Conservation (phyloP, 2,113 vertebrate genomes). For the Lethenteron camtschaticum region DNA sequence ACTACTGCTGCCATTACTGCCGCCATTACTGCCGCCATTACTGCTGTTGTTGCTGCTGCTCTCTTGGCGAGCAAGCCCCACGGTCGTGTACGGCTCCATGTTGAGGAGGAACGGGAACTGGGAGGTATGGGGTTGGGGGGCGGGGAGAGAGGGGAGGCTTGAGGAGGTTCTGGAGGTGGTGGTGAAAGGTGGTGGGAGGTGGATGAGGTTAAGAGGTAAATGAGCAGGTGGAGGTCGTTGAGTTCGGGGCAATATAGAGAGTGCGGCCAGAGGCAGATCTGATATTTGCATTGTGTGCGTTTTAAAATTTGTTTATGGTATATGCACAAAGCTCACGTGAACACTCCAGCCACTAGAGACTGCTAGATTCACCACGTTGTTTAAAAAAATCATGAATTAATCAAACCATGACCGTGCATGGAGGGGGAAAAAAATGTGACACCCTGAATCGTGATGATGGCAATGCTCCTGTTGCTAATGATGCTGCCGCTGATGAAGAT, state of each 20-base stretch:
- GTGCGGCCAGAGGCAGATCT: background rate
- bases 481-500: background rate
- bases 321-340: too few relatives aligned
- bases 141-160: background rate
- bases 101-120: constrained; percentile 97
- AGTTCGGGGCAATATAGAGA: background rate
- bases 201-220: background rate
- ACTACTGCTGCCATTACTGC: background rate
- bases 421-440: too few relatives aligned
- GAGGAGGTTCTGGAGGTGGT: background rate
- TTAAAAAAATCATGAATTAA: too few relatives aligned
- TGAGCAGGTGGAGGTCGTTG: background rate
- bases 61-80: constrained; percentile 90
- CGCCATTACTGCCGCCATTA: background rate
- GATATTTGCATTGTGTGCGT: background rate
- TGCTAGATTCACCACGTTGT: too few relatives aligned
- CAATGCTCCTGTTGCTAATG: too few relatives aligned
- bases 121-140: constrained; percentile 3
- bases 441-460: too few relatives aligned
- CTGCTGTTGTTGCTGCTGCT: background rate
- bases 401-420: too few relatives aligned
- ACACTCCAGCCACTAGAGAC: too few relatives aligned
- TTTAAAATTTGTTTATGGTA: too few relatives aligned
- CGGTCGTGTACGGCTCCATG: constrained; percentile 96
- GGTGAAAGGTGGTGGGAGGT: too few relatives aligned